Evolutionary conservation across 2,113 vertebrate species (phyloP).

Genomic region (Dermatemys mawii): DNA sequence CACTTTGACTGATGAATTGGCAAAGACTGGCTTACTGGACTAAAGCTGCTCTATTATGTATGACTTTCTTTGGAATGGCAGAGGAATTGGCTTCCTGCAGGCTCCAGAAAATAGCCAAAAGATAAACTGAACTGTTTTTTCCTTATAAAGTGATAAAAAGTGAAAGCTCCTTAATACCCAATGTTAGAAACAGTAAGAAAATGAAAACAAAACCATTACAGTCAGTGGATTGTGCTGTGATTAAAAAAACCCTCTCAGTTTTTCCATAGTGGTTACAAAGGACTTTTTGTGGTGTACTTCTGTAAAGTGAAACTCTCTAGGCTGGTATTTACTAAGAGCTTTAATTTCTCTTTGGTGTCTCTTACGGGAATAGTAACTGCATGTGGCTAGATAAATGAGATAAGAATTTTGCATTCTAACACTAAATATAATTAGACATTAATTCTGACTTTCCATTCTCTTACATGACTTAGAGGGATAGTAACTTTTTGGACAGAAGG

Average conservation of each 20-base stretch:
- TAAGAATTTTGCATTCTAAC: constrained; percentile 59
- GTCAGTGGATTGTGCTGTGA: constrained; percentile 37
- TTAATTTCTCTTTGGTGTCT: constrained; percentile 74
- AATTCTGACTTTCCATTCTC: constrained; percentile 64
- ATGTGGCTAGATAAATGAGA: constrained; percentile 71
- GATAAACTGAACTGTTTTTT: constrained; percentile 68
- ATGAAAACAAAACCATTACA: constrained; percentile 43
- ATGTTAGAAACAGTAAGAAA: constrained; percentile 42
- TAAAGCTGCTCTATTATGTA: constrained; percentile 82
- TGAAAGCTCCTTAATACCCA: constrained; percentile 46
- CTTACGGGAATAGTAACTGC: constrained; percentile 62
- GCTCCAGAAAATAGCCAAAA: constrained; percentile 67
- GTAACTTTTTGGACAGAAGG: constrained; percentile 53
- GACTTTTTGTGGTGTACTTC: constrained; percentile 62
- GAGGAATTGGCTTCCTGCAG: constrained; percentile 61
- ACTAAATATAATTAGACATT: constrained; percentile 66
- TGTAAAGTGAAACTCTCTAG: constrained; percentile 69
- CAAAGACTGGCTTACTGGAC: constrained; percentile 81
- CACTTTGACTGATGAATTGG: constrained; percentile 85
- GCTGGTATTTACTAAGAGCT: constrained; percentile 64
- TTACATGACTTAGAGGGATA: constrained; percentile 57
- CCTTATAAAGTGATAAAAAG: constrained; percentile 68
- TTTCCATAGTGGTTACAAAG: constrained; percentile 61
- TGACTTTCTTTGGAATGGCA: constrained; percentile 78
- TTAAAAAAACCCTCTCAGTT: constrained; percentile 7